Base-by-base conservation (phyloP, 2,888 invertebrate species). In the Dromius quadrimaculatus region DNA sequence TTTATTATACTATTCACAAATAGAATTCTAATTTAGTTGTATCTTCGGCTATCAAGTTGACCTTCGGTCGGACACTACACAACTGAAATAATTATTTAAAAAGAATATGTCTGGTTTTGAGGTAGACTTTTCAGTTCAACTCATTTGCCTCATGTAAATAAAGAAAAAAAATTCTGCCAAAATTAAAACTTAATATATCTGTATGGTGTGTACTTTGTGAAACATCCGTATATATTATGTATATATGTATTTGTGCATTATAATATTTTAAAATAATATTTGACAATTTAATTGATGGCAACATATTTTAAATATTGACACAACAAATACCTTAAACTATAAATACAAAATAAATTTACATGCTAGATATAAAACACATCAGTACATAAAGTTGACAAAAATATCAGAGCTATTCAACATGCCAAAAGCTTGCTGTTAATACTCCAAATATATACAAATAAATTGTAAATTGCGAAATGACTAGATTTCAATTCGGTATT, bases 401-500 rank as follows among this genome's bases (percentile, higher is more conserved):
- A 36, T 47, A 65, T 65, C 54, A 65, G 65, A 54, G 54, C 65
- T 65, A 65, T 54, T 65, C 65, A 59, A 23, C 28, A 59, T 59
- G 36, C 34, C 59, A 59, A 59, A 59, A 59, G 34, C 59, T 32
- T 36, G 59, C 36, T n/a, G 34, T 20, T 74, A 73, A 75, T 75
- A 75, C 74, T 75, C 76, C 76, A 76, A 77, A 75, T 76, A 76
- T 77, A 75, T 77, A 76, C 74, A 76, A 75, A 75, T 75, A 73
- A 75, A 75, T 76, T 75, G 74, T 73, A 74, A 76, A 77, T 78
- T 77, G 76, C 77, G 77, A 59, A 34, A 59, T 59, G 59, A 59
- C 59, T 59, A 59, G 59, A 59, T 59, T 54, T 9, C 15, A 59
- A 62, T 62, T 62, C 4, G 11, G 11, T 8, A 50, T 20, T 50